Conservation (phyloP, 64 coral and sea anemone species). For the Stylophora pistillata region DNA sequence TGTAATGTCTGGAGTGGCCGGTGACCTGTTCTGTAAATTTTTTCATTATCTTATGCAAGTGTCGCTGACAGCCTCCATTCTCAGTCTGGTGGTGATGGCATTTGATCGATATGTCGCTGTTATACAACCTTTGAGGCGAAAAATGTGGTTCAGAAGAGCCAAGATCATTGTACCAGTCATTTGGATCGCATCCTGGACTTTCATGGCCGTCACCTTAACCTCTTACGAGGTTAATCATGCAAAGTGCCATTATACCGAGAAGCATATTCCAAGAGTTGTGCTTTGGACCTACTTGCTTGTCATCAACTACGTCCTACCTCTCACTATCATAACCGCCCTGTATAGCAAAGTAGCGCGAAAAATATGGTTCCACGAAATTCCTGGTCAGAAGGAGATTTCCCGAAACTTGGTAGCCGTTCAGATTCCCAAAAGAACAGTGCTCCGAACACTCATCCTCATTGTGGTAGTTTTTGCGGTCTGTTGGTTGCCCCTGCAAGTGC, state of each 20-base stretch:
- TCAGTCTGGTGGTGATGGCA: background rate
- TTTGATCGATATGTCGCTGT: conserved; percentile 46
- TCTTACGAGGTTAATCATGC: background rate
- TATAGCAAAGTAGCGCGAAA: conserved; percentile 2
- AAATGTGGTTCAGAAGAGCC: conserved; percentile 23
- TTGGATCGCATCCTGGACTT: conserved; percentile 15
- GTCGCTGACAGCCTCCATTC: conserved; percentile 29
- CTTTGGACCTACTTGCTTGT: conserved; percentile 5
- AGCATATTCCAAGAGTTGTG: background rate
- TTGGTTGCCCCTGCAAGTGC: conserved; percentile 53
- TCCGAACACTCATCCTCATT: conserved; percentile 46
- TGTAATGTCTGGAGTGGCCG: background rate
- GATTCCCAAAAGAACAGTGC: background rate
- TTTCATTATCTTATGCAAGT: background rate
- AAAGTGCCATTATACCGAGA: background rate
- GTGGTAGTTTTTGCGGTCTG: conserved; percentile 33
- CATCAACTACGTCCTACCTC: conserved; percentile 4
- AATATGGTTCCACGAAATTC: conserved; percentile 32
- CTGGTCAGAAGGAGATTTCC: background rate
- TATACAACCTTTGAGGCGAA: conserved; percentile 7
- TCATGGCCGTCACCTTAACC: background rate
- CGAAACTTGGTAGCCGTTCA: background rate
- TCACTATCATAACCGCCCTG: conserved; percentile 2
- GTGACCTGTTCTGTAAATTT: conserved; percentile 11
- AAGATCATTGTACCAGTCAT: conserved; percentile 23